Evolutionary conservation across 2,888 invertebrate species (phyloP).

Genomic region (Phaedon cochleariae): DNA sequence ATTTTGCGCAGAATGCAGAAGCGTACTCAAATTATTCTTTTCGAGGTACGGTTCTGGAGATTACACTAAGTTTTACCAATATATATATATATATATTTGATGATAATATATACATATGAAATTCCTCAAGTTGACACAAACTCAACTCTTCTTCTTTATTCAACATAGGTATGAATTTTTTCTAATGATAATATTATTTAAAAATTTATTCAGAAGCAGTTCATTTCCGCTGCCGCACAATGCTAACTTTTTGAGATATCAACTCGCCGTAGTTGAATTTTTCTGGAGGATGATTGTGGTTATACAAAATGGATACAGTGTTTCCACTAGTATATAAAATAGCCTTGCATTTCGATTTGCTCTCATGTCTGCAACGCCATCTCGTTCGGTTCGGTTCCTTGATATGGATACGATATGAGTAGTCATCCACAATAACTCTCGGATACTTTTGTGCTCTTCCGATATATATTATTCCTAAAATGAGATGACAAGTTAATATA

Average conservation of each 20-base stretch:
- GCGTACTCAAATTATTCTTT: too few relatives aligned
- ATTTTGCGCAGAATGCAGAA: too few relatives aligned
- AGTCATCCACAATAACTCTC: conserved; percentile 43
- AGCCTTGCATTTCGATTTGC: conserved; percentile 44
- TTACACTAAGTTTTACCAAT: too few relatives aligned
- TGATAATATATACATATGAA: too few relatives aligned
- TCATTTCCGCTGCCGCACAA: conserved; percentile 14
- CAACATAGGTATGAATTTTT: too few relatives aligned
- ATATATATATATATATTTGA: too few relatives aligned
- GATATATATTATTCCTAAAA: conserved; percentile 34
- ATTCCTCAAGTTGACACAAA: too few relatives aligned
- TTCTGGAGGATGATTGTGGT: conserved; percentile 42
- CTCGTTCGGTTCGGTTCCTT: conserved; percentile 39
- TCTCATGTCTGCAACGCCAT: conserved; percentile 45
- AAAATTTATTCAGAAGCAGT: too few relatives aligned
- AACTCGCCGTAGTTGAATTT: conserved; percentile 21
- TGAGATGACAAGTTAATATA: conserved; percentile 15
- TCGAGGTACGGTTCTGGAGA: too few relatives aligned
- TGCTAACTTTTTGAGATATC: conserved; percentile 24
- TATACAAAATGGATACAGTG: conserved; percentile 37
- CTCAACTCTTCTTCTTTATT: too few relatives aligned
- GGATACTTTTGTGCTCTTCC: conserved; percentile 46
- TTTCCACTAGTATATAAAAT: conserved; percentile 41
- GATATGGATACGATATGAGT: conserved; percentile 43
- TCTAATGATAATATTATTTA: too few relatives aligned